Conservation (phyloP, 2,797 vertebrate genomes). For the Cossypha dichroa region DNA sequence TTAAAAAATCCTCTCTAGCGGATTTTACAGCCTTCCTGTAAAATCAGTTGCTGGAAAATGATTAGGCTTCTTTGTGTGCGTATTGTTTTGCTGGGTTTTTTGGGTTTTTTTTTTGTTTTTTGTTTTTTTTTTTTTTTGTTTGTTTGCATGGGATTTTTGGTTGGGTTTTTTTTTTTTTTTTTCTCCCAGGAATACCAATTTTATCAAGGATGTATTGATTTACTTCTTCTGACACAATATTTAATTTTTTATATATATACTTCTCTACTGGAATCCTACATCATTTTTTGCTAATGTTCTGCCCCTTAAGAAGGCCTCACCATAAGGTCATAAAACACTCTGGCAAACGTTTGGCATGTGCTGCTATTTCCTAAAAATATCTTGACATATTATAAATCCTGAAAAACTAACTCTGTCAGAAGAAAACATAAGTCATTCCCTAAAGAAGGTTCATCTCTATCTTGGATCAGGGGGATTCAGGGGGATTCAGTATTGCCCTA, state of each 20-base stretch:
- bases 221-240: not conserved
- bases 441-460: slow-evolving; percentile 3
- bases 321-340: not conserved
- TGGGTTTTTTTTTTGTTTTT: not conserved
- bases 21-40: not conserved
- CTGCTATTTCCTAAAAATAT: not conserved
- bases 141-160: too few relatives aligned
- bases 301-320: not conserved
- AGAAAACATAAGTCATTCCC: slow-evolving; percentile 25
- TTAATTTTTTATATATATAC: not conserved
- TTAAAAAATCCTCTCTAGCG: not conserved
- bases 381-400: not conserved
- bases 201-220: not conserved
- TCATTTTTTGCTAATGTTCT: not conserved
- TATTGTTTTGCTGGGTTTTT: not conserved
- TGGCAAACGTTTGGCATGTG: not conserved
- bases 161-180: not conserved
- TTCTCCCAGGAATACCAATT: not conserved
- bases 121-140: not conserved
- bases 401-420: not conserved
- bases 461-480: not conserved
- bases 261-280: not conserved
- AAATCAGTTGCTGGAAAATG: slow-evolving; percentile 1
- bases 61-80: not conserved
- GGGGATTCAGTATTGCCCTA: not conserved